Evolutionary conservation across 1,140 invertebrate species (phyloP).

Genomic region (Zaprionus lachaisei): DNA sequence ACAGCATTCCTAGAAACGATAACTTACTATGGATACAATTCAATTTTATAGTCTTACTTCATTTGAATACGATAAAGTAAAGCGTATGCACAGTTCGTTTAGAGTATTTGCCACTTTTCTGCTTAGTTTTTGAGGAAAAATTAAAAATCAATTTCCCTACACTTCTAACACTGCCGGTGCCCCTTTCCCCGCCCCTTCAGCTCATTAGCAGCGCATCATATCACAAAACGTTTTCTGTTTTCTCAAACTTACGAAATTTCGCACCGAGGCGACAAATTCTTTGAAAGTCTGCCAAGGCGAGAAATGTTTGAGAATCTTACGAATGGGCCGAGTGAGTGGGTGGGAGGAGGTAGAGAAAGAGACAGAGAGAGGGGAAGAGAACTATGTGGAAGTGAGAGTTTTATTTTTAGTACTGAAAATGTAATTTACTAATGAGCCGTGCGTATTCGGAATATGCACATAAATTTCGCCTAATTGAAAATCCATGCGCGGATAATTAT

Average conservation of each 20-base stretch:
- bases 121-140: conserved; percentile 44
- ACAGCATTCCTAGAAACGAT: background rate
- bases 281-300: conserved; percentile 51
- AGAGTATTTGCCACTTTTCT: background rate
- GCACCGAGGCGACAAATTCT: conserved; percentile 67
- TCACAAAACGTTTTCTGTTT: conserved; percentile 37
- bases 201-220: conserved; percentile 65
- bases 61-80: background rate
- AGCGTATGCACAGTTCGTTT: background rate
- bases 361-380: no score
- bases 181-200: conserved; percentile 6
- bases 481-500: conserved; percentile 76
- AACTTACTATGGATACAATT: background rate
- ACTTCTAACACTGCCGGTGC: background rate
- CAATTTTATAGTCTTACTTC: background rate
- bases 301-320: conserved; percentile 14
- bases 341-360: background rate
- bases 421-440: conserved; percentile 77
- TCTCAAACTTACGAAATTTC: conserved; percentile 64
- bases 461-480: conserved; percentile 78
- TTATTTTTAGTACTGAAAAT: conserved; percentile 72
- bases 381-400: conserved; percentile 32
- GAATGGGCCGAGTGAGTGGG: background rate
- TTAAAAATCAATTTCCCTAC: conserved; percentile 72
- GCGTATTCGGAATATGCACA: conserved; percentile 69